Base-by-base conservation (phyloP, 2,113 vertebrate species). In the Elgaria multicarinata region DNA sequence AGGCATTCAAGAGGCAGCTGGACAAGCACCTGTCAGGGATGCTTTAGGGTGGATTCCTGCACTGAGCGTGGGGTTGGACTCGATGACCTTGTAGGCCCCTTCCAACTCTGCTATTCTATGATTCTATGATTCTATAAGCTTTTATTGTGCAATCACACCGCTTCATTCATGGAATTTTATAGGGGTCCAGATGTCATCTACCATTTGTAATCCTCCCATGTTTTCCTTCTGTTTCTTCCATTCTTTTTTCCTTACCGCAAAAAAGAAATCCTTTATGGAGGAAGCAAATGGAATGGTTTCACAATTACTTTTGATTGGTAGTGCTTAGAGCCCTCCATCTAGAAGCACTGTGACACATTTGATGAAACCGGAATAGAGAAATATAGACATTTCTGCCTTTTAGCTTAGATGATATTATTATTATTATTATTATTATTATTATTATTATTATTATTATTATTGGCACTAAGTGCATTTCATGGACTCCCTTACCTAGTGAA, bases 341-440 rank as follows among this genome's bases (percentile, higher is more conserved):
- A 3, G 20, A 62, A 62, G 20, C 58, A 62, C n/a, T n/a, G n/a
- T n/a, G n/a, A n/a, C 58, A 76, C 10, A 9, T 76, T 3, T 9
- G 39, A 26, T n/a, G 77, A 77, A 93, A 82, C 2, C 28, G 74
- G 50, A 62, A 18, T 26, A 92, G 78, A 42, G 77, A 39, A 92
- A 96, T 94, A 58, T 79, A 86, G 28, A 44, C 4, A 1, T 80
- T 91, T 80, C 78, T 44, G 89, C 24, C 53, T 83, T 24, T 86
- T 86, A 42, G 9, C 91, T 66, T 33, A 74, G 64, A 91, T 16
- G 9, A 3, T 36, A 36, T 72, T 76, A 74, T 18, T 42, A 33
- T 71, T 71, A 9, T 22, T 44, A 76, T 44, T 28, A 44, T 28
- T 71, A 13, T 9, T 77, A 42, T 44, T 62, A 62, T 18, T 18